Base-by-base conservation (phyloP, 2,113 vertebrate genomes). In the Larimichthys polyactis region DNA sequence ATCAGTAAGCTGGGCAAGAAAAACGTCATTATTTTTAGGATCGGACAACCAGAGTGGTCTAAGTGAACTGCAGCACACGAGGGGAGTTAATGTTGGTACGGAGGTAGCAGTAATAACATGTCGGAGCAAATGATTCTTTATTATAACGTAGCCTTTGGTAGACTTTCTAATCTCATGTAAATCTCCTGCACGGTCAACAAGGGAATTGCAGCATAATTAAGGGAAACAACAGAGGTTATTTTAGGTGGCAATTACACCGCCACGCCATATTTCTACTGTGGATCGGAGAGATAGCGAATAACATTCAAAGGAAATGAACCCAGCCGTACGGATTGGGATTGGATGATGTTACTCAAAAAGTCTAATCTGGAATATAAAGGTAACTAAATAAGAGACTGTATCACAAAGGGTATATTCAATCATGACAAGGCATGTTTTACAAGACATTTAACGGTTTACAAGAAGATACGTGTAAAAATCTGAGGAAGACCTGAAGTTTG, bases 171-270 rank as follows among this genome's bases (percentile, higher is more conserved):
- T 67, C 11, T 51, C 32, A 20, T 83, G 70, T 59, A 72, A 73
- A 62, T 85, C 57, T 71, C 27, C 20, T 46, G 24, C 14, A 72
- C 43, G 54, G 52, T 29, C 19, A 68, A 71, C 17, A 52, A 22
- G 27, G 49, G 49, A 54, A 55, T 54, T 54, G 43, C 32, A 43
- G 11, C 11, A 32, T 72, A 59, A 76, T 69, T 32, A 85, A 24
- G 29, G 60, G 60, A 68, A 75, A n/a, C 24, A 75, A 29, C 4
- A n/a, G 43, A 64, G 67, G 71, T 58, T 64, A 76, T 72, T 79
- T 71, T 46, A 71, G 32, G 29, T 19, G 44, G 57, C 11, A 20
- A 57, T 69, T 72, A 68, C 55, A 48, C 3, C 46, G 44, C 2
- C 15, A 15, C 49, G 52, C 6, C 17, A 49, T 40, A 12, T 68